Conservation (phyloP, 2,113 vertebrate genomes). For the Hemicordylus capensis region DNA sequence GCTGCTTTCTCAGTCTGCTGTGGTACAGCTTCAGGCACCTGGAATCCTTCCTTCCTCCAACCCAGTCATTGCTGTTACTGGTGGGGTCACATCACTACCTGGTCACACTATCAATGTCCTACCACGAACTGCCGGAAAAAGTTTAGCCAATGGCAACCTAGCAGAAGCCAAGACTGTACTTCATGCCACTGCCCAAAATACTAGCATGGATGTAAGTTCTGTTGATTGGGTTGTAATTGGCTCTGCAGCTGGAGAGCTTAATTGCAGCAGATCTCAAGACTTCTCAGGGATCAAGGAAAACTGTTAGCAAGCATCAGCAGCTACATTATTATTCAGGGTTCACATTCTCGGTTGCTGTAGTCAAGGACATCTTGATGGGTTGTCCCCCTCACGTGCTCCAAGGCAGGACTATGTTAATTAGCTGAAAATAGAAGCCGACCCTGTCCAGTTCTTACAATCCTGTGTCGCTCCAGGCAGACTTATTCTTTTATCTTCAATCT, state of each 20-base stretch:
- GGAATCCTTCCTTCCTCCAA: constrained; percentile 73
- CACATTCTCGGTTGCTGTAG: not conserved
- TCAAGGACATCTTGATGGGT: no score
- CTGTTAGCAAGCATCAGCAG: not conserved
- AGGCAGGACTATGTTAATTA: no score
- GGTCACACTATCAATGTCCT: constrained; percentile 71
- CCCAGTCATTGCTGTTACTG: constrained; percentile 71
- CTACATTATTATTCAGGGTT: not conserved
- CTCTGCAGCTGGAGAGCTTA: not conserved
- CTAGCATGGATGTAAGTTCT: constrained; percentile 78
- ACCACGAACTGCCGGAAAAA: constrained; percentile 57
- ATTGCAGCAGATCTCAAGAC: not conserved
- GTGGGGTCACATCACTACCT: constrained; percentile 76
- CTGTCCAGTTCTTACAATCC: no score
- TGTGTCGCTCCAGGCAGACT: no score
- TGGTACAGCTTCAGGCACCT: constrained; percentile 86
- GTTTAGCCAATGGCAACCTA: constrained; percentile 50
- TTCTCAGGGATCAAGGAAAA: not conserved
- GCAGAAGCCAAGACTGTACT: constrained; percentile 66
- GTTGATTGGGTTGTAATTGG: not conserved
- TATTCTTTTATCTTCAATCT: no score
- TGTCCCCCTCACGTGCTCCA: no score
- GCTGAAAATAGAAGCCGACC: no score
- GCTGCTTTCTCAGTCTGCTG: constrained; percentile 81
- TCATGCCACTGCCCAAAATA: constrained; percentile 31